Conservation (phyloP, 2,113 vertebrate genomes). For the Cacatua alba region DNA sequence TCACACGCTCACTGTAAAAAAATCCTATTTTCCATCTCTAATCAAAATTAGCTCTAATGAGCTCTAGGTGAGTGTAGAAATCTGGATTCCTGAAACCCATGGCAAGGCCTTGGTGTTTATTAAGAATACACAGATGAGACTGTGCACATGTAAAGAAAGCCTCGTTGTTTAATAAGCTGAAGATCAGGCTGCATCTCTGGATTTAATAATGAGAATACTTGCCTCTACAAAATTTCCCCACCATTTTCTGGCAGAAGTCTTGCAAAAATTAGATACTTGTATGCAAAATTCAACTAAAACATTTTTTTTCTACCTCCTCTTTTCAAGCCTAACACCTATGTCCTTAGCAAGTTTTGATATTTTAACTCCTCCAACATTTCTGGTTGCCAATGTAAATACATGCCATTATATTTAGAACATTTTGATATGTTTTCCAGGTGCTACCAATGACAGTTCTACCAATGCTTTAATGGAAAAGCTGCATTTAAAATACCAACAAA, state of each 20-base stretch:
- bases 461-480: conserved; percentile 70
- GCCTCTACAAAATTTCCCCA: not conserved
- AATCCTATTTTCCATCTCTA: not conserved
- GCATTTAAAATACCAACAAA: conserved; percentile 79
- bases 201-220: not conserved
- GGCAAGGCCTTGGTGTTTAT: not conserved
- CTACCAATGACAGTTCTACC: not conserved
- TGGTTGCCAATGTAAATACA: not conserved
- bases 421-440: conserved; percentile 44
- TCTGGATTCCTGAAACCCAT: not conserved
- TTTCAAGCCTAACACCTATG: not conserved
- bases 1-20: not conserved
- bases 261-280: not conserved
- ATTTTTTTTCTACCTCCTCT: not conserved
- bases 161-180: not conserved
- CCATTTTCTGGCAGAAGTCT: not conserved
- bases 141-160: not conserved
- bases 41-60: not conserved
- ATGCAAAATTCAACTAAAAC: not conserved
- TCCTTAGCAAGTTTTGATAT: not conserved
- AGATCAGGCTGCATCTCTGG: not conserved
- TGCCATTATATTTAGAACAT: not conserved
- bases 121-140: not conserved
- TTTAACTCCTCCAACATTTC: not conserved
- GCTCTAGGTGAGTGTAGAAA: not conserved